phyloP scores from a whole-genome alignment of 2,888 invertebrate species.

The Kryphioiulus occultus region DNA sequence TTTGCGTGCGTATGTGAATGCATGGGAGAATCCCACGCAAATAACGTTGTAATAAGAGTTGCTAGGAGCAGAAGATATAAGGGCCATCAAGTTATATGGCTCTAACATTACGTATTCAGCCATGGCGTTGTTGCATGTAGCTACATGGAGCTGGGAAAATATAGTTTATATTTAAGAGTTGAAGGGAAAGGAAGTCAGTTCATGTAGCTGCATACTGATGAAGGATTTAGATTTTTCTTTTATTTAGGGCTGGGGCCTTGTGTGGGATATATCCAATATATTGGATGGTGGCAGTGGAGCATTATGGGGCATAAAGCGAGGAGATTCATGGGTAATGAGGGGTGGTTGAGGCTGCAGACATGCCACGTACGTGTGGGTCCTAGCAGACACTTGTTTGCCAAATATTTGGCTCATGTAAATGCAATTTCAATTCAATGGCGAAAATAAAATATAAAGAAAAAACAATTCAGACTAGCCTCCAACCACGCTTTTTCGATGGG shows the following conservation, averaged over 20 bases:
- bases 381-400: not conserved
- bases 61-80: not conserved
- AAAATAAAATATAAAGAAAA: not conserved
- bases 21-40: not conserved
- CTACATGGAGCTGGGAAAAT: conserved; percentile 16
- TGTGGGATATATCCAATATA: not conserved
- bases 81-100: not conserved
- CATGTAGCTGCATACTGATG: conserved; percentile 7
- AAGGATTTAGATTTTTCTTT: conserved; percentile 9
- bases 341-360: not conserved
- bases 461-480: not conserved
- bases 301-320: conserved; percentile 1
- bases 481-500: not conserved
- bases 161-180: conserved; percentile 13
- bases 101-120: not conserved
- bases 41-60: not conserved
- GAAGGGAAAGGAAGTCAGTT: not conserved
- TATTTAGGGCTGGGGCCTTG: not conserved
- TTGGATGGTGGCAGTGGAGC: conserved; percentile 9
- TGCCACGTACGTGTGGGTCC: not conserved
- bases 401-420: conserved; percentile 17
- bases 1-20: not conserved
- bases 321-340: conserved; percentile 17
- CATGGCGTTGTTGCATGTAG: not conserved
- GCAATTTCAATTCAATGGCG: conserved; percentile 1